A percentile compares a stretch with the other conserved stretches of the same genome.
These are phyloP conservation scores for Neelides sp. DNA, from an alignment of 1,140 invertebrate genomes.

Conservation along the genomic window DNA sequence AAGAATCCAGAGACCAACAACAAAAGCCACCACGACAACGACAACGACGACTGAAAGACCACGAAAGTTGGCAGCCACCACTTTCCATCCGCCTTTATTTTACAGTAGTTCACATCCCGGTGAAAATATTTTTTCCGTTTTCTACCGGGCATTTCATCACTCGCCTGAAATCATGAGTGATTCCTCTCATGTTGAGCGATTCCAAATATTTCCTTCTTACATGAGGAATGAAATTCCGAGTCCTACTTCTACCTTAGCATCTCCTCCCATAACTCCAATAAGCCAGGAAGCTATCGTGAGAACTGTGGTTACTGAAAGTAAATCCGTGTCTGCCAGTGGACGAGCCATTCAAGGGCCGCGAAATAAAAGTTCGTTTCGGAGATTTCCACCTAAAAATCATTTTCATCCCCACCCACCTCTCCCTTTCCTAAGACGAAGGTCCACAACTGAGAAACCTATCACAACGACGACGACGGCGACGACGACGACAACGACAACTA, in stretches of 20 bases:
- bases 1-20: conserved; percentile 1
- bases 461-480: too few species aligned
- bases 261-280: neutral
- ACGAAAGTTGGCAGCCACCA: neutral
- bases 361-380: too few species aligned
- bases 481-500: conserved; percentile 7
- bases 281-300: conserved; percentile 5
- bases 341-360: neutral
- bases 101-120: neutral
- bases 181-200: neutral
- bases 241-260: neutral
- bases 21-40: conserved; percentile 2
- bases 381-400: too few species aligned
- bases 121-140: conserved; percentile 27
- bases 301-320: conserved; percentile 14
- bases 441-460: too few species aligned
- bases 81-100: too few species aligned
- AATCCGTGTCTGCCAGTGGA: conserved; percentile 12
- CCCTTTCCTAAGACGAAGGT: too few species aligned
- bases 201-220: neutral
- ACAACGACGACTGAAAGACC: conserved; percentile 7
- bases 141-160: conserved; percentile 24
- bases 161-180: neutral
- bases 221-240: neutral
- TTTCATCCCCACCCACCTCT: too few species aligned